Evolutionary conservation across 1,140 invertebrate species (phyloP), one percentile per base, ranked within the genome.

Genomic region (Brachystomella parvula): DNA sequence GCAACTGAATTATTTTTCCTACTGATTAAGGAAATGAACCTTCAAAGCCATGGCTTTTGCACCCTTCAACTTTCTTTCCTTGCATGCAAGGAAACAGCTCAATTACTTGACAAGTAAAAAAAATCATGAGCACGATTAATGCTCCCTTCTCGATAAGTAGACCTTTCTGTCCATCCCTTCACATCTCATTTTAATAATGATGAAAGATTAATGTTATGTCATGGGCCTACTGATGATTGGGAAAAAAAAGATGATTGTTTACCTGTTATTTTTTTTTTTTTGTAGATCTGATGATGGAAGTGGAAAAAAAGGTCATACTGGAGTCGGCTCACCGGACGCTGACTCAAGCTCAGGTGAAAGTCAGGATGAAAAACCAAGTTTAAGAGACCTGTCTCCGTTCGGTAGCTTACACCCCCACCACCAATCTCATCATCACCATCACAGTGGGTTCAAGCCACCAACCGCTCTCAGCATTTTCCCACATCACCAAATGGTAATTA

Each of bases 301-400:
- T 44, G 68, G 64, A 15, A 73, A 73, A 61, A 71, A 65, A 44
- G 33, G 56, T 53, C 68, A 70, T 58, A 68, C 66, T 32, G 68
- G 71, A 28, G 33, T 67, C n/a, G 68, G 71, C 9, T 73, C 69
- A 60, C 65, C 67, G 15, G 72, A 73, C 31, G 67, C 66, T 28
- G 71, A 73, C 44, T 71, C 72, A 19, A 73, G 72, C 65, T 70
- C 68, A 39, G 68, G 64, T 64, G 72, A 73, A 69, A 73, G 71
- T 66, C 69, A 73, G 39, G 66, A 71, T 47, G 66, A 73, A 33
- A 66, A 68, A 33, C 39, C 59, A 65, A 59, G 35, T 15, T 47
- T 71, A 28, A 19, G 6, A 3, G 58, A 60, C 58, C 9, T 6
- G 24, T 30, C 58, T 30, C n/a, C n/a, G n/a, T 60, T 24, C 32